Conservation (phyloP, 2,113 vertebrate species). For the Embiotoca jacksoni region DNA sequence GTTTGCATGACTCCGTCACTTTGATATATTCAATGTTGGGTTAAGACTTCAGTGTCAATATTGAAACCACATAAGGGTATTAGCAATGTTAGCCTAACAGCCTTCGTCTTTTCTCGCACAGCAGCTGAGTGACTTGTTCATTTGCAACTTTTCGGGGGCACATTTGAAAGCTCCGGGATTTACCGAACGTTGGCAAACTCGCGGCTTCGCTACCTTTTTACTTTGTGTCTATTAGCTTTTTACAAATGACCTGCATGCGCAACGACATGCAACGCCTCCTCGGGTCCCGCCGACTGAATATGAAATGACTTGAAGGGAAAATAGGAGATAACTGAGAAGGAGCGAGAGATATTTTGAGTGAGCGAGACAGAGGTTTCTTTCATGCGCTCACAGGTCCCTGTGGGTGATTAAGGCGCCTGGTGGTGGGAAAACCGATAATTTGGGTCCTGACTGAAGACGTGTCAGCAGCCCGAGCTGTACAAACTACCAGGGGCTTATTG, state of each 20-base stretch:
- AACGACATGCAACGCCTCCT: slow-evolving; percentile 49
- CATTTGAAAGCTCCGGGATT: slow-evolving; percentile 19
- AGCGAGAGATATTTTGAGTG: slow-evolving; percentile 32
- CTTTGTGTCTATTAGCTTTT: slow-evolving; percentile 57
- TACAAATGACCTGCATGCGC: slow-evolving; percentile 61
- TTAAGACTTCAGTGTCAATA: slow-evolving; percentile 25
- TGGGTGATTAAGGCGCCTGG: slow-evolving; percentile 65
- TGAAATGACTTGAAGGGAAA: slow-evolving; percentile 70
- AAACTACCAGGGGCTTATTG: slow-evolving; percentile 66
- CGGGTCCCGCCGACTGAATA: slow-evolving; percentile 63
- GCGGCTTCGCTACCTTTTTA: slow-evolving; percentile 39
- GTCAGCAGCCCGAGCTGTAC: slow-evolving; percentile 70
- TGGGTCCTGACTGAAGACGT: slow-evolving; percentile 66
- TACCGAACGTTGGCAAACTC: slow-evolving; percentile 43
- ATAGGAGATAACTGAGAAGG: slow-evolving; percentile 50
- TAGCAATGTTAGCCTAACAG: slow-evolving; percentile 35
- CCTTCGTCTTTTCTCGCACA: slow-evolving; percentile 28
- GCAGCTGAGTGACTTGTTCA: slow-evolving; percentile 48
- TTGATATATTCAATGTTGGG: slow-evolving; percentile 38
- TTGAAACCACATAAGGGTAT: slow-evolving; percentile 38
- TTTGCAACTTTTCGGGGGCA: slow-evolving; percentile 43
- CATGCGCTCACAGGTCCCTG: slow-evolving; percentile 55
- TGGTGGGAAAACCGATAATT: slow-evolving; percentile 69
- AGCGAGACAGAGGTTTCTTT: slow-evolving; percentile 46
- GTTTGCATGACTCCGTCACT: slow-evolving; percentile 14